Evolutionary conservation across 1,140 invertebrate genomes (phyloP).

Genomic region (Homalodisca vitripennis): DNA sequence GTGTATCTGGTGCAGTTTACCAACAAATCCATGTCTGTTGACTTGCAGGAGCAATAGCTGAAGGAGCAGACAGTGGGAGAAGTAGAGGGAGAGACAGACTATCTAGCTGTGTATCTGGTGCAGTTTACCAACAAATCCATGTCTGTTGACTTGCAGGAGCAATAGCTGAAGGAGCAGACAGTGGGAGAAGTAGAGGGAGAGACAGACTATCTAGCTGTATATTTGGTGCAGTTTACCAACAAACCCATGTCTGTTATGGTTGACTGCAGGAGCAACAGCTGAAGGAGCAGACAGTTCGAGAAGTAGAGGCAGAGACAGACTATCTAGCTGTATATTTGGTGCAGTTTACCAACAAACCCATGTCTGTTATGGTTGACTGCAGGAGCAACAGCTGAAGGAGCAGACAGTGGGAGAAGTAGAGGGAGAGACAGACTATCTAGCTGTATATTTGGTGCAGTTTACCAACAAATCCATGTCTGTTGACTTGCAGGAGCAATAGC

Average conservation of each 20-base stretch:
- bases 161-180: constrained; percentile 45
- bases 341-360: constrained; percentile 34
- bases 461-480: constrained; percentile 47
- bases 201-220: constrained; percentile 57
- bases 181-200: constrained; percentile 46
- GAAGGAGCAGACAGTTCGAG: constrained; percentile 38
- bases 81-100: constrained; percentile 52
- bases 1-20: constrained; percentile 56
- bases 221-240: constrained; percentile 53
- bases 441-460: constrained; percentile 53
- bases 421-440: constrained; percentile 53
- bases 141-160: constrained; percentile 46
- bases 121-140: too few species aligned
- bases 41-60: constrained; percentile 47
- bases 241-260: constrained; percentile 42
- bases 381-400: constrained; percentile 48
- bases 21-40: constrained; percentile 36
- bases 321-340: not conserved
- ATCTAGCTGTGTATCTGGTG: constrained; percentile 56
- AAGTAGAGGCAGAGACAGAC: not conserved
- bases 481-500: constrained; percentile 46
- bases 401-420: constrained; percentile 45
- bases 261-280: not conserved
- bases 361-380: not conserved
- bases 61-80: constrained; percentile 45